These are phyloP conservation scores for Meganola albula DNA, from an alignment of 2,888 invertebrate species.

Conservation along the genomic window DNA sequence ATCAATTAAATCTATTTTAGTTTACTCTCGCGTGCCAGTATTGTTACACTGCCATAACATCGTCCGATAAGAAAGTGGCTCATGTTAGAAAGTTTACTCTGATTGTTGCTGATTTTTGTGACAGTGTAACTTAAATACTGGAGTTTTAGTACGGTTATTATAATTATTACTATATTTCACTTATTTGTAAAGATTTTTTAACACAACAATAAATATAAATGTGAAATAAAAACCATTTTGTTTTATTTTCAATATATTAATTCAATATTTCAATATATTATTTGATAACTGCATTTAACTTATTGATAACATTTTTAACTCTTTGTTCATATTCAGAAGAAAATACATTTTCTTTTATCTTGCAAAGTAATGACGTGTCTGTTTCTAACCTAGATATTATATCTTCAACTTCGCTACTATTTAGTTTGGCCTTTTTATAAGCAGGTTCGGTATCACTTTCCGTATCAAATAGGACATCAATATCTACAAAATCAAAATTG, in stretches of 20 bases:
- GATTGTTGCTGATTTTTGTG: slow-evolving; percentile 30
- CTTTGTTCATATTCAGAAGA: slow-evolving; percentile 37
- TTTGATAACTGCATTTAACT: slow-evolving; percentile 46
- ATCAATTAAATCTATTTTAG: slow-evolving; percentile 73
- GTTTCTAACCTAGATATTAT: slow-evolving; percentile 48
- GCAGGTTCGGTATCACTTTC: slow-evolving; percentile 46
- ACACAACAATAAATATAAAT: slow-evolving; percentile 77
- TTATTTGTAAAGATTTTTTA: slow-evolving; percentile 76
- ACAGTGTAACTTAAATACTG: slow-evolving; percentile 47
- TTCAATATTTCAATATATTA: slow-evolving; percentile 25
- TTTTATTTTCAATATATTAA: slow-evolving; percentile 48
- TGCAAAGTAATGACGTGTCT: slow-evolving; percentile 36
- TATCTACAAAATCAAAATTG: slow-evolving; percentile 55
- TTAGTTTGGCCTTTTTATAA: slow-evolving; percentile 50
- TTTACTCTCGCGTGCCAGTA: slow-evolving; percentile 46
- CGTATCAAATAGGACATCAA: slow-evolving; percentile 45
- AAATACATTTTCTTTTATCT: slow-evolving; percentile 41
- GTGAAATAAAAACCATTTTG: slow-evolving; percentile 59
- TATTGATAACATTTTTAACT: slow-evolving; percentile 43
- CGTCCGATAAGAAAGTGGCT: slow-evolving; percentile 10
- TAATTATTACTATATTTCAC: slow-evolving; percentile 72
- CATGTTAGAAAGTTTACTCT: slow-evolving; percentile 18
- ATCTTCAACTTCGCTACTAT: slow-evolving; percentile 33
- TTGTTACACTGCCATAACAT: slow-evolving; percentile 39
- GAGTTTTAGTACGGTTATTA: slow-evolving; percentile 61